Evolutionary conservation across 1,140 invertebrate genomes (phyloP).

Genomic region (Oreohelix idahoensis): DNA sequence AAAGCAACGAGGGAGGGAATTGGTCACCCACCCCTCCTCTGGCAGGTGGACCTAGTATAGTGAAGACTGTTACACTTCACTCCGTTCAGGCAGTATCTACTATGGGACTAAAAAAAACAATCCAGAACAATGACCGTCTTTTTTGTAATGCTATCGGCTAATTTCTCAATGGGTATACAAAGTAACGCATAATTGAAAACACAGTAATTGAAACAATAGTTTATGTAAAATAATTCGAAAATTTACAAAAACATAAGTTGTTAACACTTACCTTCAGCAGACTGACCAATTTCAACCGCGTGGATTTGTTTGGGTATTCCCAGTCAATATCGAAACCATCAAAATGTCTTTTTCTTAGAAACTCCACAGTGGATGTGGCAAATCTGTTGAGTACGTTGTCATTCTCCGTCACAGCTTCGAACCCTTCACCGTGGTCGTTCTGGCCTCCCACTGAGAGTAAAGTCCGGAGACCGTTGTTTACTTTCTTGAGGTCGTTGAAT

Average conservation of each 20-base stretch:
- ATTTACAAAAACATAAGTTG: no score
- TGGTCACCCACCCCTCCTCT: no score
- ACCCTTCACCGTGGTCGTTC: slow-evolving; percentile 29
- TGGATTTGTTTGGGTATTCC: slow-evolving; percentile 64
- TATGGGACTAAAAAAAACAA: no score
- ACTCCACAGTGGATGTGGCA: slow-evolving; percentile 80
- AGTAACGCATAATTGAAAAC: no score
- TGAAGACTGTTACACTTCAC: no score
- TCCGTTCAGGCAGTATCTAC: no score
- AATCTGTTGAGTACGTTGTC: slow-evolving; percentile 50
- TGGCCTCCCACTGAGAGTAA: slow-evolving; percentile 57
- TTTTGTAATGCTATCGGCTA: neutral
- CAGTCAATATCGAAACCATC: slow-evolving; percentile 53
- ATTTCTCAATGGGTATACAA: no score
- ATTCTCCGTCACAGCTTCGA: slow-evolving; percentile 38
- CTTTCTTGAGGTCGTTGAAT: slow-evolving; percentile 84
- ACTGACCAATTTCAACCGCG: slow-evolving; percentile 3
- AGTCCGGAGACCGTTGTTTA: slow-evolving; percentile 81
- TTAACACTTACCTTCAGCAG: neutral
- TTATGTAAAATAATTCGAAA: no score
- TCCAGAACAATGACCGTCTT: no score
- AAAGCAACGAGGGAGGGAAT: no score
- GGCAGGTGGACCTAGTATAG: no score
- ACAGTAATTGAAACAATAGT: no score
- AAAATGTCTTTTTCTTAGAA: slow-evolving; percentile 84